Evolutionary conservation across 2,113 vertebrate species (phyloP).

Genomic region (Sinocyclocheilus maitianheensis): DNA sequence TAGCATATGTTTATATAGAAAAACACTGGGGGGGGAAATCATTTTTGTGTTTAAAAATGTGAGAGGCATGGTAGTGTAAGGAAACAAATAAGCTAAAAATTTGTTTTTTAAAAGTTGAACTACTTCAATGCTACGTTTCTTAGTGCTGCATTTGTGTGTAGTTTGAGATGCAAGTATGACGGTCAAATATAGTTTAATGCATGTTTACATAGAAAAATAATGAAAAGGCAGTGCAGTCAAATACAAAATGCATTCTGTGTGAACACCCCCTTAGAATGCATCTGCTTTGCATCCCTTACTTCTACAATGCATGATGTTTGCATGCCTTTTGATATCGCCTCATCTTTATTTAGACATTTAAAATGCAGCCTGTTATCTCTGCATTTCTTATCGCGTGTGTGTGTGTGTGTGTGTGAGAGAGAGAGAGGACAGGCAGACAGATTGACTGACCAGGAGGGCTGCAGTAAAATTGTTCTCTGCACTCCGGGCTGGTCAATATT

Average conservation of each 20-base stretch:
- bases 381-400: not conserved
- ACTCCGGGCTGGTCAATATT: slow-evolving; percentile 5
- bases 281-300: not conserved
- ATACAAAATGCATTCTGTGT: not conserved
- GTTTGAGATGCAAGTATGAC: not conserved
- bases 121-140: too few species aligned
- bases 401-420: not conserved
- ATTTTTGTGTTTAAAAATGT: not conserved
- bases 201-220: not conserved
- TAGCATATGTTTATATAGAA: not conserved
- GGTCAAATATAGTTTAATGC: not conserved
- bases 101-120: too few species aligned
- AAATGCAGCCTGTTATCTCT: not conserved
- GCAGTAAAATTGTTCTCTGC: not conserved
- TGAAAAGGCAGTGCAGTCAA: too few species aligned
- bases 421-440: not conserved
- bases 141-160: too few species aligned
- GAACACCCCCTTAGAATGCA: not conserved
- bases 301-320: not conserved
- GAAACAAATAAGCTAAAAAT: not conserved
- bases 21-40: not conserved
- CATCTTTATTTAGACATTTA: not conserved
- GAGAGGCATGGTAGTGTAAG: not conserved
- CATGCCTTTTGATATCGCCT: not conserved
- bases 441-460: slow-evolving; percentile 1